phyloP scores from a whole-genome alignment of 2,888 invertebrate species.

The Dexiosoma caninum region DNA sequence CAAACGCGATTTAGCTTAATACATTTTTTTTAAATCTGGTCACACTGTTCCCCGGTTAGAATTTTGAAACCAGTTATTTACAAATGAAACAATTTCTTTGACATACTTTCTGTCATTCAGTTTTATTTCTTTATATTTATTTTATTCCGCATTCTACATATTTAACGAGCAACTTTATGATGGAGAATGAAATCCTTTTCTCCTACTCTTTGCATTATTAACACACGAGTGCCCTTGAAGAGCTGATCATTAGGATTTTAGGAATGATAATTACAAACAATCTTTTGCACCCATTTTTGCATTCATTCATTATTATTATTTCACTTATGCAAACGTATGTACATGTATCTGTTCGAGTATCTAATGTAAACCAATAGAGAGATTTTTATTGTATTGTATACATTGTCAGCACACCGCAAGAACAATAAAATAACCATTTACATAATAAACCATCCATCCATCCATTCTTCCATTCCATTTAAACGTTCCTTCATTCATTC shows the following conservation, averaged over 20 bases:
- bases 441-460: constrained; percentile 47
- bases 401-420: constrained; percentile 54
- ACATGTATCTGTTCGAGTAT: neutral
- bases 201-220: constrained; percentile 65
- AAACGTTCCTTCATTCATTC: constrained; percentile 8
- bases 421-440: constrained; percentile 59
- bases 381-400: constrained; percentile 41
- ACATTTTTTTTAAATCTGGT: neutral
- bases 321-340: neutral
- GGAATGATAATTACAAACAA: constrained; percentile 44
- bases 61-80: neutral
- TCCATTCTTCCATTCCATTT: constrained; percentile 4
- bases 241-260: constrained; percentile 72
- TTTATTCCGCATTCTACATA: neutral
- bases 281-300: constrained; percentile 8
- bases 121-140: neutral
- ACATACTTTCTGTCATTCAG: constrained; percentile 7
- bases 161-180: neutral
- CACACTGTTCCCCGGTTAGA: no score
- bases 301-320: neutral
- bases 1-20: no score
- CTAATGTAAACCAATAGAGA: constrained; percentile 21
- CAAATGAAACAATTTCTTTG: constrained; percentile 11
- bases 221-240: constrained; percentile 73
- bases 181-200: constrained; percentile 15